Percentiles rank a stretch among this genome's conserved stretches.
Evolutionary conservation across 1,140 invertebrate species (phyloP).

Genomic region (Drosophila neocordata): DNA sequence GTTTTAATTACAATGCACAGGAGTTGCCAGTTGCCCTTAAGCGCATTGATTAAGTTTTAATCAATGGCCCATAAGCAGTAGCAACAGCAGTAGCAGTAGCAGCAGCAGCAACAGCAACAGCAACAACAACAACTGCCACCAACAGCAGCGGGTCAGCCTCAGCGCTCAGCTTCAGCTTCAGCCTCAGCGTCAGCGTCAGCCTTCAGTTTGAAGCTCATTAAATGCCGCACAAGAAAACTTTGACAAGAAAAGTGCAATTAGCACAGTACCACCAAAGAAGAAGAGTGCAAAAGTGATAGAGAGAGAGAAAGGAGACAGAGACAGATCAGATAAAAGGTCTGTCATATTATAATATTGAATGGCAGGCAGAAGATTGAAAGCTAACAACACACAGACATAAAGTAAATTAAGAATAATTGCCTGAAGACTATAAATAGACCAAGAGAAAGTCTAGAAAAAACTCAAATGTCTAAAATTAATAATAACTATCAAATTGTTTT

Average conservation of each 20-base stretch:
- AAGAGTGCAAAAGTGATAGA: background rate
- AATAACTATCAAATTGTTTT: background rate
- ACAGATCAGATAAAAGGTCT: slow-evolving; percentile 18
- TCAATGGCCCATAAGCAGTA: slow-evolving; percentile 74
- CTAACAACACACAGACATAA: background rate
- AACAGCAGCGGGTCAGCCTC: background rate
- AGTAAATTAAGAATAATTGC: slow-evolving; percentile 4
- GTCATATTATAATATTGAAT: slow-evolving; percentile 80
- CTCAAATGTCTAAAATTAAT: background rate
- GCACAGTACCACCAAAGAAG: slow-evolving; percentile 42
- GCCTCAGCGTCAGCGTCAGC: background rate
- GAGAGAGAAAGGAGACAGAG: slow-evolving; percentile 25
- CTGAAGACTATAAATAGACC: background rate
- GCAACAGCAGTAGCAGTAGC: slow-evolving; percentile 42
- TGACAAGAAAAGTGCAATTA: slow-evolving; percentile 75
- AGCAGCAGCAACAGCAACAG: slow-evolving; percentile 44
- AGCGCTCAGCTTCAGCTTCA: background rate
- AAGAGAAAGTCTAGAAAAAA: background rate
- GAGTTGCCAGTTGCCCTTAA: slow-evolving; percentile 71
- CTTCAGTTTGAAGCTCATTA: slow-evolving; percentile 49
- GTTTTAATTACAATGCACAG: slow-evolving; percentile 78
- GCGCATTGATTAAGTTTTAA: slow-evolving; percentile 77
- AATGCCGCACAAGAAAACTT: slow-evolving; percentile 60
- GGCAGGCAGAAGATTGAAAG: slow-evolving; percentile 37
- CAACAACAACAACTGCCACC: background rate